Percentiles rank a stretch among this genome's conserved stretches.
These are phyloP conservation scores for Nestor notabilis DNA, from an alignment of 2,113 vertebrate species.

Conservation along the genomic window DNA sequence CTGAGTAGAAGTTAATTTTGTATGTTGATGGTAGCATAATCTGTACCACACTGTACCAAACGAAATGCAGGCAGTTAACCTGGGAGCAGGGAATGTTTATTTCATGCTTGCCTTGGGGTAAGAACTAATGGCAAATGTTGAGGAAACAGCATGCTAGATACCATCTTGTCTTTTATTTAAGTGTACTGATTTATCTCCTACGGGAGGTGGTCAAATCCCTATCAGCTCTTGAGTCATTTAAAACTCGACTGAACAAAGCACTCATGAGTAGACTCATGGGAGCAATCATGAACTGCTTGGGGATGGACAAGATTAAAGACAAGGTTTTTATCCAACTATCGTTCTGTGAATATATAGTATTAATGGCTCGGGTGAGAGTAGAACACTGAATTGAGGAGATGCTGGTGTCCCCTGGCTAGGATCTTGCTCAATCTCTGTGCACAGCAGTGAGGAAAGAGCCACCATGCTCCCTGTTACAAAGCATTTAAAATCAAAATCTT, in stretches of 20 bases:
- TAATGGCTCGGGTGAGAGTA: not conserved
- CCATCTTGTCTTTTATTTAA: conserved; percentile 70
- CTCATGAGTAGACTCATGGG: conserved; percentile 60
- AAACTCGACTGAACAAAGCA: conserved; percentile 61
- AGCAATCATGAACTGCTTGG: conserved; percentile 56
- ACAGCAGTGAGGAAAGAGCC: not conserved
- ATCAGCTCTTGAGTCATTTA: conserved; percentile 63
- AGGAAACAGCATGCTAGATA: conserved; percentile 62
- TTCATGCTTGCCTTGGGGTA: conserved; percentile 66
- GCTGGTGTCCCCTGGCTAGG: not conserved
- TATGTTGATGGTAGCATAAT: conserved; percentile 8
- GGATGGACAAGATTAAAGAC: conserved; percentile 66
- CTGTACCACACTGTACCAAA: conserved; percentile 4
- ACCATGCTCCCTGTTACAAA: rapidly evolving
- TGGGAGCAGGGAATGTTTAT: conserved; percentile 58
- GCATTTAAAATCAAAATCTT: not conserved
- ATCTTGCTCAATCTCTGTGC: rapidly evolving
- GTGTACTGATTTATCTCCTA: conserved; percentile 64
- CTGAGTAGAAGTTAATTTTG: conserved; percentile 26
- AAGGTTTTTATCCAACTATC: conserved; percentile 20
- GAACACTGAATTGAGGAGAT: not conserved
- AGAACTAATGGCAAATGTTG: conserved; percentile 54
- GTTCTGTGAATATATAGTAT: not conserved
- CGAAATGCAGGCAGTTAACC: conserved; percentile 48
- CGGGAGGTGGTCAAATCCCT: conserved; percentile 48